These are phyloP conservation scores for Lepus europaeus DNA, from an alignment of 2,113 vertebrate genomes.

Conservation along the genomic window DNA sequence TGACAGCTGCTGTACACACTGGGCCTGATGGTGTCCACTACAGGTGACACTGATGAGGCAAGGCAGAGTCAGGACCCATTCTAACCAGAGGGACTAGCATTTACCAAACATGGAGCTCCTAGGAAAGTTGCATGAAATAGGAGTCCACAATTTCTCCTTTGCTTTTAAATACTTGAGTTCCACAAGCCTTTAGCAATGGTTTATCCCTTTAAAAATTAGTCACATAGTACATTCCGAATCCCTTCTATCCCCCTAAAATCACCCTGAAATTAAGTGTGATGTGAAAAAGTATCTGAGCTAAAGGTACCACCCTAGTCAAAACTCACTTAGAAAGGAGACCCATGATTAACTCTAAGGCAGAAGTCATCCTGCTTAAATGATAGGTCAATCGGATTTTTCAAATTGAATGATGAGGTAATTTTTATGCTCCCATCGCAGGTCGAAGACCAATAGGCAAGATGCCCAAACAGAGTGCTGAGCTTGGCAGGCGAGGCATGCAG, in stretches of 20 bases:
- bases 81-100: background rate
- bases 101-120: background rate
- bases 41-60: background rate
- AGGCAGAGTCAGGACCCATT: background rate
- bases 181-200: background rate
- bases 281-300: slow-evolving; percentile 41
- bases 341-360: slow-evolving; percentile 59
- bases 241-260: background rate
- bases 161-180: background rate
- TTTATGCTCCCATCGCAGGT: slow-evolving; percentile 1
- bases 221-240: slow-evolving; percentile 37
- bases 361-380: slow-evolving; percentile 53
- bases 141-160: background rate
- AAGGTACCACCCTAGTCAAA: background rate
- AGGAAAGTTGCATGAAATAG: background rate
- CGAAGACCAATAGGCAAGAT: slow-evolving; percentile 41
- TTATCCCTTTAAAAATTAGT: slow-evolving; percentile 40
- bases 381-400: slow-evolving; percentile 68
- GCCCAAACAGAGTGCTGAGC: slow-evolving; percentile 43
- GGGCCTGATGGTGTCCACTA: background rate
- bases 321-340: slow-evolving; percentile 53
- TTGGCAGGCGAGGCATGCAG: background rate
- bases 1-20: background rate
- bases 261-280: slow-evolving; percentile 42
- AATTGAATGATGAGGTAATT: slow-evolving; percentile 65